Percentiles rank a stretch among this genome's conserved stretches.
Conservation (phyloP, 2,888 invertebrate genomes). For the Eilema sororculum region DNA sequence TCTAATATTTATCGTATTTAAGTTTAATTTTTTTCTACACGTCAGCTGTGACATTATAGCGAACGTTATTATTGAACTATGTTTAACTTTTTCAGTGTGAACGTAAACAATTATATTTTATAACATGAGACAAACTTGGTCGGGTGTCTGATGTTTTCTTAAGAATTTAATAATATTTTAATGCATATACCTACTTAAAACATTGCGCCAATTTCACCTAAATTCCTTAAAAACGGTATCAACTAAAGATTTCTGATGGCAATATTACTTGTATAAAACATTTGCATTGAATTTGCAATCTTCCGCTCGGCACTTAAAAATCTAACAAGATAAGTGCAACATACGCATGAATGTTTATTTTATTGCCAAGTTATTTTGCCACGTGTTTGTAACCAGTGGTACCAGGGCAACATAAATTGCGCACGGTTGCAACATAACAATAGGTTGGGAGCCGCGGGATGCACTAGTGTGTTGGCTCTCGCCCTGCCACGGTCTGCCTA, state of each 20-base stretch:
- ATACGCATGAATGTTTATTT: slow-evolving; percentile 33
- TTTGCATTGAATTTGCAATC: not conserved
- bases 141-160: too few species aligned
- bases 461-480: slow-evolving; percentile 57
- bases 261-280: too few species aligned
- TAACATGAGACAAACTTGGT: too few species aligned
- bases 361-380: slow-evolving; percentile 42
- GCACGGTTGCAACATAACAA: slow-evolving; percentile 72
- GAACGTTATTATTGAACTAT: too few species aligned
- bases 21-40: not conserved
- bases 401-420: slow-evolving; percentile 73
- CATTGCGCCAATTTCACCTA: too few species aligned
- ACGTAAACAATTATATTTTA: too few species aligned
- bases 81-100: too few species aligned
- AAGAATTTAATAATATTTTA: too few species aligned
- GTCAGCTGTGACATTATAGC: not conserved
- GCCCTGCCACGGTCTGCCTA: slow-evolving; percentile 61
- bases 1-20: not conserved
- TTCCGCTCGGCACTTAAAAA: not conserved
- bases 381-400: slow-evolving; percentile 46
- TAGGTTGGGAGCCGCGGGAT: slow-evolving; percentile 66
- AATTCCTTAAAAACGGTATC: too few species aligned
- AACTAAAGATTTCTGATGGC: too few species aligned
- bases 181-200: too few species aligned
- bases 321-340: not conserved